Conservation (phyloP, 2,113 vertebrate genomes). For the Antigone vipio region DNA sequence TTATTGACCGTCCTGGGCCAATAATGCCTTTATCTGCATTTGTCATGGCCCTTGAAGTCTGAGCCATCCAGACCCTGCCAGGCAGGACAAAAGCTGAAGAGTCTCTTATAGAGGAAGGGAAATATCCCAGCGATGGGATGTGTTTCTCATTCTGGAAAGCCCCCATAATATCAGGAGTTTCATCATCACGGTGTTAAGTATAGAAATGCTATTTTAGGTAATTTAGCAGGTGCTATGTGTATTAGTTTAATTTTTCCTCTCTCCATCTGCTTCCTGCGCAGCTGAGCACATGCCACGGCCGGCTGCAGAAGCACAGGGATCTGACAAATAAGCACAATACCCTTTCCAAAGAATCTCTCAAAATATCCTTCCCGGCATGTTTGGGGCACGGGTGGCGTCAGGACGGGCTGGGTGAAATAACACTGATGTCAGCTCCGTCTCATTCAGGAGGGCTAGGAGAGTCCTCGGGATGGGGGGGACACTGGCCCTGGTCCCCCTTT, state of each 20-base stretch:
- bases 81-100: not conserved
- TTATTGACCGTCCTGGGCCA: not conserved
- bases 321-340: not conserved
- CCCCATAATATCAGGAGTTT: not conserved
- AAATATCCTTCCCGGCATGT: not conserved
- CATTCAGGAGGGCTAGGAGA: not conserved
- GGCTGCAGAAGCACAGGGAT: not conserved
- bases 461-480: not conserved
- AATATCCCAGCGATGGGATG: not conserved
- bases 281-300: not conserved
- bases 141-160: not conserved
- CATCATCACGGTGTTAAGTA: not conserved
- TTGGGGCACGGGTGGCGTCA: not conserved
- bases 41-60: not conserved
- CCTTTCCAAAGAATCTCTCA: not conserved
- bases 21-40: not conserved
- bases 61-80: not conserved
- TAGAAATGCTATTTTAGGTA: slow-evolving; percentile 4
- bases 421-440: not conserved
- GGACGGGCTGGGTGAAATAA: not conserved
- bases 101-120: not conserved
- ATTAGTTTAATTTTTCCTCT: slow-evolving; percentile 2
- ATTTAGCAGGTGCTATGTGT: slow-evolving; percentile 28
- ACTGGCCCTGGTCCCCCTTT: not conserved
- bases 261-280: slow-evolving; percentile 41